Evolutionary conservation across 2,888 invertebrate species (phyloP).

Genomic region (Euphydryas editha): DNA sequence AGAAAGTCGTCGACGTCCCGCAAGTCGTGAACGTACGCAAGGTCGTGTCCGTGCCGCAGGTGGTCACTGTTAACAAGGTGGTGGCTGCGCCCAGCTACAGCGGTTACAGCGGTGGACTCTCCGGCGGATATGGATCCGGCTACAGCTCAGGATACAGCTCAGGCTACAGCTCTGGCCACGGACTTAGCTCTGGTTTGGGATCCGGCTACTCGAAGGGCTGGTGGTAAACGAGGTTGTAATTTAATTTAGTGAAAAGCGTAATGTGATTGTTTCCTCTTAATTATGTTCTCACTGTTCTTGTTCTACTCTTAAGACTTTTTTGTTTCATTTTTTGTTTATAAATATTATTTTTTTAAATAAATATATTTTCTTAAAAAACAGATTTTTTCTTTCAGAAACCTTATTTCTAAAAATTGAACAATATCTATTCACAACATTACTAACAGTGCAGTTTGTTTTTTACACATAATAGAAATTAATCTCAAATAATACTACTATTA

Average conservation of each 20-base stretch:
- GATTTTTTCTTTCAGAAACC: too few relatives aligned
- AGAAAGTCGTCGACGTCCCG: slow-evolving; percentile 50
- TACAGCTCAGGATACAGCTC: slow-evolving; percentile 36
- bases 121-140: slow-evolving; percentile 32
- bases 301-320: background rate
- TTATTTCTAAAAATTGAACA: too few relatives aligned
- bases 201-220: slow-evolving; percentile 41
- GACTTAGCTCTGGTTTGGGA: slow-evolving; percentile 35
- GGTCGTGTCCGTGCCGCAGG: slow-evolving; percentile 59
- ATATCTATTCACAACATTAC: too few relatives aligned
- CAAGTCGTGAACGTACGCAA: slow-evolving; percentile 55
- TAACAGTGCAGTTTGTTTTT: too few relatives aligned
- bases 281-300: background rate
- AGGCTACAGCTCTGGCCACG: slow-evolving; percentile 34
- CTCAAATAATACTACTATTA: too few relatives aligned
- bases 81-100: slow-evolving; percentile 52
- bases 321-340: slow-evolving; percentile 13
- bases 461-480: too few relatives aligned
- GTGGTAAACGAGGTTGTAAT: slow-evolving; percentile 39
- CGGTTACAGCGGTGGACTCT: slow-evolving; percentile 34
- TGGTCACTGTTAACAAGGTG: slow-evolving; percentile 54
- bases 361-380: background rate
- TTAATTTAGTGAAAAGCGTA: slow-evolving; percentile 18
- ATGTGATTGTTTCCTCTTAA: slow-evolving; percentile 17
- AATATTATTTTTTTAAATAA: slow-evolving; percentile 19